A percentile compares a stretch with the other conserved stretches of the same genome.
phyloP scores from a whole-genome alignment of 2,113 vertebrate species.

The Holacanthus passer region DNA sequence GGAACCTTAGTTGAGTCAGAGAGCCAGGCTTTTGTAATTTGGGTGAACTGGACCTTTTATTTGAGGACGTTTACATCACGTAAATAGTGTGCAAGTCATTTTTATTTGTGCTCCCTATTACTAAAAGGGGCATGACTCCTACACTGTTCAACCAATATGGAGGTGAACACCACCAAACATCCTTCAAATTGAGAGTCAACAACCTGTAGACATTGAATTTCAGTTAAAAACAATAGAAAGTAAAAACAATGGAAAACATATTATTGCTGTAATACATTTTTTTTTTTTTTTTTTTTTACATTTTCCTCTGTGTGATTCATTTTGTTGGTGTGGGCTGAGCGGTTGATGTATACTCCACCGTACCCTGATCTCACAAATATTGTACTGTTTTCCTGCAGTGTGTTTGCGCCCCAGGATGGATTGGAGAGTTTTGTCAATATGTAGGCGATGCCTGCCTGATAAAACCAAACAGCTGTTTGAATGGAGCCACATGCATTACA shows the following conservation, averaged over 20 bases:
- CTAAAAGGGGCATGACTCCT: background rate
- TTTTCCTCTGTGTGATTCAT: background rate
- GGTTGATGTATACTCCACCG: background rate
- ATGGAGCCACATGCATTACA: constrained; percentile 83
- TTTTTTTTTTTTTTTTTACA: too few relatives aligned
- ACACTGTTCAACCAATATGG: background rate
- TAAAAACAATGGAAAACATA: background rate
- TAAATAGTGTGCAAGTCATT: background rate
- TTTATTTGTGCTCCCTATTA: background rate
- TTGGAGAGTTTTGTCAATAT: constrained; percentile 83
- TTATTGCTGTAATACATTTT: background rate
- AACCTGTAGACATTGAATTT: too few relatives aligned
- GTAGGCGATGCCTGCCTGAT: constrained; percentile 83
- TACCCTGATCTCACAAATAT: background rate
- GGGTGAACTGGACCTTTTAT: background rate
- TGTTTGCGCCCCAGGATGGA: constrained; percentile 83
- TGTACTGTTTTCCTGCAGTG: constrained; percentile 77
- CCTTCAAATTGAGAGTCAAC: background rate
- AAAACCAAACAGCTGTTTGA: constrained; percentile 77
- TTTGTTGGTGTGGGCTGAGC: background rate
- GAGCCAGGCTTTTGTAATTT: background rate
- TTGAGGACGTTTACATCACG: background rate
- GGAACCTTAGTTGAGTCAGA: background rate
- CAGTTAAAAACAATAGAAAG: background rate
- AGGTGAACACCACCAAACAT: background rate